phyloP scores from a whole-genome alignment of 2,888 invertebrate genomes.

The Dascillus cervinus region DNA sequence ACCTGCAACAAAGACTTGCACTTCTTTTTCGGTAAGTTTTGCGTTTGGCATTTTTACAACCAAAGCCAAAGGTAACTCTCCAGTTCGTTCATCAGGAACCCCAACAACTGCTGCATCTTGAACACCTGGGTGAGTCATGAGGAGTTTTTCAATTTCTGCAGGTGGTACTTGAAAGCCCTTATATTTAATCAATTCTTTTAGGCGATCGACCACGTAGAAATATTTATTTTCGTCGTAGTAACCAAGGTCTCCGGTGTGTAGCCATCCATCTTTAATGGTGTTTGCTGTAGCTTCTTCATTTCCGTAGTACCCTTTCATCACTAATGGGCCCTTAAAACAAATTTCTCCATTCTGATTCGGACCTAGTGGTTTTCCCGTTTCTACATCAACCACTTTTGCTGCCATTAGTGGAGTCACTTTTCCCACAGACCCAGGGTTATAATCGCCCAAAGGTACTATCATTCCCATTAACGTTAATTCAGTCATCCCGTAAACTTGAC shows the following conservation, averaged over 20 bases:
- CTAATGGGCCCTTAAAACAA: slow-evolving; percentile 63
- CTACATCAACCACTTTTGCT: slow-evolving; percentile 47
- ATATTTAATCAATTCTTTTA: slow-evolving; percentile 84
- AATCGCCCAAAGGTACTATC: slow-evolving; percentile 29
- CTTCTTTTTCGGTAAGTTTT: slow-evolving; percentile 42
- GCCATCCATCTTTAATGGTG: slow-evolving; percentile 67
- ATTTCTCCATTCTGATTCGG: slow-evolving; percentile 64
- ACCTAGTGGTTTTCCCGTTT: slow-evolving; percentile 50
- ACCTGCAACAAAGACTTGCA: slow-evolving; percentile 43
- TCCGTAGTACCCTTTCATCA: slow-evolving; percentile 61
- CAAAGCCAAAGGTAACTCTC: slow-evolving; percentile 72
- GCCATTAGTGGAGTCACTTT: slow-evolving; percentile 51
- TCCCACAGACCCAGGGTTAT: slow-evolving; percentile 54
- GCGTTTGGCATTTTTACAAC: slow-evolving; percentile 55
- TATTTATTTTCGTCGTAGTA: slow-evolving; percentile 66
- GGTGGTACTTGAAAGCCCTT: slow-evolving; percentile 65
- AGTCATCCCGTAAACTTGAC: slow-evolving; percentile 60
- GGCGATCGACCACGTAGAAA: slow-evolving; percentile 72
- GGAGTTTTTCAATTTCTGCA: slow-evolving; percentile 69
- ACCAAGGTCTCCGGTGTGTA: slow-evolving; percentile 71
- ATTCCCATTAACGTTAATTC: slow-evolving; percentile 55
- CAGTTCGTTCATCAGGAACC: slow-evolving; percentile 59
- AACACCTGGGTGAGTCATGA: slow-evolving; percentile 63
- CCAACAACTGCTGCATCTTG: slow-evolving; percentile 80
- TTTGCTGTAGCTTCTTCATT: slow-evolving; percentile 53